A percentile compares a stretch with the other conserved stretches of the same genome.
Evolutionary conservation across 2,888 invertebrate species (phyloP).

Genomic region (Physocephala rufipes): DNA sequence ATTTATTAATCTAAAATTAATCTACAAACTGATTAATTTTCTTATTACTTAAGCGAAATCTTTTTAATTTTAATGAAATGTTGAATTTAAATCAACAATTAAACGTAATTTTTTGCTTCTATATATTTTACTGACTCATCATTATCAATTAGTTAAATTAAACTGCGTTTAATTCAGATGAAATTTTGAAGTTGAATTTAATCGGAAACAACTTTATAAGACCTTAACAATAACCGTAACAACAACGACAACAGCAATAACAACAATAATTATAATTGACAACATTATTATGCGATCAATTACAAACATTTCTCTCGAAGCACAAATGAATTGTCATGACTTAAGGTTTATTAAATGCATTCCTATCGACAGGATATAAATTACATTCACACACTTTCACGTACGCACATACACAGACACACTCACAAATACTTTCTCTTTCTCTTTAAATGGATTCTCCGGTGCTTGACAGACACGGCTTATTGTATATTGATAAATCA

Average conservation of each 20-base stretch:
- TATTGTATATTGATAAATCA: too few species aligned
- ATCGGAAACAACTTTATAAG: too few species aligned
- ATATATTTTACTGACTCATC: background rate
- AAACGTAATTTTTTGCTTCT: background rate
- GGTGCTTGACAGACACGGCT: too few species aligned
- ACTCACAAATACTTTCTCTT: background rate
- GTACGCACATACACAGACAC: background rate
- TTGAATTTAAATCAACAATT: background rate
- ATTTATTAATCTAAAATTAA: too few species aligned
- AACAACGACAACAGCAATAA: background rate
- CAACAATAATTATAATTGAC: constrained; percentile 6
- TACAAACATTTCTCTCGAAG: background rate
- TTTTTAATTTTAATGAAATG: background rate
- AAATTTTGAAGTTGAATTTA: too few species aligned
- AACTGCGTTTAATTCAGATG: too few species aligned
- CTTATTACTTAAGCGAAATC: too few species aligned
- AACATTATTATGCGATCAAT: background rate
- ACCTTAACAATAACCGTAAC: background rate
- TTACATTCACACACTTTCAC: background rate
- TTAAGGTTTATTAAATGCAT: constrained; percentile 7
- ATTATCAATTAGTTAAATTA: background rate
- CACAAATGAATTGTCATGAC: background rate
- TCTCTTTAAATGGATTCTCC: too few species aligned
- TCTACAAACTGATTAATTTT: too few species aligned
- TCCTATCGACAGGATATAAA: constrained; percentile 16